Evolutionary conservation across 2,888 invertebrate species (phyloP).

Genomic region (Drosophila multiciliata): DNA sequence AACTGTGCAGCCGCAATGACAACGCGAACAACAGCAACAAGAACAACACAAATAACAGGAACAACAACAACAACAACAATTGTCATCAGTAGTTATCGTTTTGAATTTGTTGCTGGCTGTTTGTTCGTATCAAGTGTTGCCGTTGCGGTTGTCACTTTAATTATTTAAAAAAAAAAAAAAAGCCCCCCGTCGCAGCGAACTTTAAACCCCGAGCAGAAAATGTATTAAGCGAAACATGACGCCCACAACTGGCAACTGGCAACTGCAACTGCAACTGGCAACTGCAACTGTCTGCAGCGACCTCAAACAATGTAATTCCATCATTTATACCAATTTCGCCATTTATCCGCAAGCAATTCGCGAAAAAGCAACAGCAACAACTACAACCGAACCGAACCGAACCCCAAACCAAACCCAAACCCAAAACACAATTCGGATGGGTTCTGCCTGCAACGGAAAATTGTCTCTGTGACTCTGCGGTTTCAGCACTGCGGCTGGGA

Average conservation of each 20-base stretch:
- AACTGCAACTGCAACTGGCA: slow-evolving; percentile 10
- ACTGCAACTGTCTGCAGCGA: slow-evolving; percentile 42
- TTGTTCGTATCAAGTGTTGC: slow-evolving; percentile 35
- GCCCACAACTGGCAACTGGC: slow-evolving; percentile 36
- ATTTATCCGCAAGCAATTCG: slow-evolving; percentile 80
- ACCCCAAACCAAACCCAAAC: slow-evolving; percentile 15
- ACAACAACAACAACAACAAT: slow-evolving; percentile 3
- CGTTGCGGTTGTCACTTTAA: slow-evolving; percentile 35
- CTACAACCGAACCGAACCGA: slow-evolving; percentile 25
- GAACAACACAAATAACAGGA: neutral
- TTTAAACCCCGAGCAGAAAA: slow-evolving; percentile 31
- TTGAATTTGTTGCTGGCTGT: slow-evolving; percentile 6
- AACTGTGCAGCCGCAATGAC: slow-evolving; percentile 28
- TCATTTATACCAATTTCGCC: slow-evolving; percentile 80
- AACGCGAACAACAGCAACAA: neutral
- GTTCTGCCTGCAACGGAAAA: slow-evolving; percentile 39
- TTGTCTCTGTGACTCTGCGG: slow-evolving; percentile 56
- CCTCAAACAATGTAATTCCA: slow-evolving; percentile 81
- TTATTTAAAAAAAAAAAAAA: slow-evolving; percentile 32
- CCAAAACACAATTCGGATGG: slow-evolving; percentile 12
- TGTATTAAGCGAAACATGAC: slow-evolving; percentile 47
- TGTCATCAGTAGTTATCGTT: slow-evolving; percentile 32
- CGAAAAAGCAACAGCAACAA: slow-evolving; percentile 53
- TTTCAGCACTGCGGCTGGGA: slow-evolving; percentile 26
- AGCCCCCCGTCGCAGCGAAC: neutral